These are phyloP conservation scores for Polia nebulosa DNA, from an alignment of 2,888 invertebrate genomes.

Conservation along the genomic window DNA sequence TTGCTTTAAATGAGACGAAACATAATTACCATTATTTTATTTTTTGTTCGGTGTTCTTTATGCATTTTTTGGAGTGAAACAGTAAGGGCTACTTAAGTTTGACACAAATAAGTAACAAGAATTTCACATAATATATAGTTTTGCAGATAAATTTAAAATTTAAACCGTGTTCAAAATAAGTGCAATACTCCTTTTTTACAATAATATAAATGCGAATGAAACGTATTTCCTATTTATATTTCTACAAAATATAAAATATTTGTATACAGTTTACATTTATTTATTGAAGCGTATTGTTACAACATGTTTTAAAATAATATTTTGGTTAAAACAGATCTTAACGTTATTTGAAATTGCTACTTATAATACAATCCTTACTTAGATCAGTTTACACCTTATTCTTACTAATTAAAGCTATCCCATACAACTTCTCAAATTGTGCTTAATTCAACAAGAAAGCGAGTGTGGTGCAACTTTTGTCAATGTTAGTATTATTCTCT, in stretches of 20 bases:
- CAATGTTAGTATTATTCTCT: constrained; percentile 45
- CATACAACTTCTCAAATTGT: constrained; percentile 88
- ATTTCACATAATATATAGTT: constrained; percentile 35
- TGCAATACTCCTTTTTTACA: constrained; percentile 39
- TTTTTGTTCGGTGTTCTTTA: neutral
- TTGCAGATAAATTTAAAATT: constrained; percentile 35
- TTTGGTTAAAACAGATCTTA: constrained; percentile 57
- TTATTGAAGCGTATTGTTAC: constrained; percentile 45
- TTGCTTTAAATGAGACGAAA: neutral
- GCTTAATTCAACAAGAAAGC: constrained; percentile 83
- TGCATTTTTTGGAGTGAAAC: neutral
- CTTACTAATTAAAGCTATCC: constrained; percentile 90
- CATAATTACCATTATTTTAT: neutral
- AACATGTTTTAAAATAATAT: constrained; percentile 45
- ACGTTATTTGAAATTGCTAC: constrained; percentile 62
- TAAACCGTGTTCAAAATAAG: constrained; percentile 50
- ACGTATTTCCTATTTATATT: constrained; percentile 48
- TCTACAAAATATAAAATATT: constrained; percentile 59
- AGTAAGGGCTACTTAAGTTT: constrained; percentile 30
- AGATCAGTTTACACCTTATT: constrained; percentile 79
- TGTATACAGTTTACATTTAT: constrained; percentile 38
- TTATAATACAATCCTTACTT: constrained; percentile 72
- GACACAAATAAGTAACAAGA: constrained; percentile 58
- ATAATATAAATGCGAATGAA: constrained; percentile 46
- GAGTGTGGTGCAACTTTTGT: constrained; percentile 73